Evolutionary conservation across 2,113 vertebrate species (phyloP), one percentile per base, ranked within the genome.

Genomic region (Bubo bubo): DNA sequence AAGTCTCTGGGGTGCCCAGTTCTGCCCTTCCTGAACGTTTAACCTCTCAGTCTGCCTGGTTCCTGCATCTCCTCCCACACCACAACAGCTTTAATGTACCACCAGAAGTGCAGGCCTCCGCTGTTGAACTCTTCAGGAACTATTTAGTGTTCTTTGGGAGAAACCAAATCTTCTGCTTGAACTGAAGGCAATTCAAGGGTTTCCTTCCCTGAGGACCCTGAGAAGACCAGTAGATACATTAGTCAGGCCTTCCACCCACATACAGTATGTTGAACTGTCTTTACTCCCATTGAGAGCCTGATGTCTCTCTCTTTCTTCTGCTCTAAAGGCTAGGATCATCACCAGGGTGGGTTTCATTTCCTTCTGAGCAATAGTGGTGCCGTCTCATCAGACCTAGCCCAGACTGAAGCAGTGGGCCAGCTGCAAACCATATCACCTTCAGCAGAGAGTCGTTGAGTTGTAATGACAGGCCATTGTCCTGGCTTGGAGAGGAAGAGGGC

Each of bases 281-380:
- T 79, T 52, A 67, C 2, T 59, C 19, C 15, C 7, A 41, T 9
- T 0, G 0, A 84, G 27, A 47, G 7, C 22, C 7, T 67, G 8
- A 11, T 68, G 14, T 11, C 14, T 82, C 35, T 71, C 52, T 70
- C 26, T 52, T 87, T 77, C 47, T 59, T 18, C 43, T 43, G 28
- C 32, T 71, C 15, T 24, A 41, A 76, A 3, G 2, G 23, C n/a
- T 90, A 68, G n/a, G 49, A 59, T 47, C 27, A 75, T 45, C n/a
- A 67, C 8, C 19, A 50, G 24, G 14, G 10, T 22, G 26, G 56
- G 24, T 50, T 94, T 92, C 3, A 1, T 79, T 86, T 64, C 58
- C 17, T 70, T 73, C 45, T 71, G 14, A 77, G 55, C 59, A 70
- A 39, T 6, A 70, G 10, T 0, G 0, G 6, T 71, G 45, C 53